A percentile compares a stretch with the other conserved stretches of the same genome.
phyloP scores from a whole-genome alignment of 92 coral and sea anemone genomes.

The Heteractis magnifica region DNA sequence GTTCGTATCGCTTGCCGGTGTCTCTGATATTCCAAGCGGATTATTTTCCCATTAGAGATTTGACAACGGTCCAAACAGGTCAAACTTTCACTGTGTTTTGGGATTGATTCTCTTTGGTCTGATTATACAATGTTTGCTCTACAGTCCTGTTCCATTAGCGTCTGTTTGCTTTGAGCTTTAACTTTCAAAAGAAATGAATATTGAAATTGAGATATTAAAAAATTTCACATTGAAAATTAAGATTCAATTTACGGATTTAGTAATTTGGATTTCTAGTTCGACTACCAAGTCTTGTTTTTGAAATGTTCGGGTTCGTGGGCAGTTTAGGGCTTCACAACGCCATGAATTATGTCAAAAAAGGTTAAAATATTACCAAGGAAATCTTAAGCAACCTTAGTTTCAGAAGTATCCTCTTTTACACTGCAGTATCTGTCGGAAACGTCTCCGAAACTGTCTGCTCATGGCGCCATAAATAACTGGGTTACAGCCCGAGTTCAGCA shows the following conservation, averaged over 20 bases:
- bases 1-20: not conserved
- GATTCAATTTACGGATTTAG: no score
- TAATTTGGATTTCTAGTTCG: not conserved
- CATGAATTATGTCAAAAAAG: not conserved
- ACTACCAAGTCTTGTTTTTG: no score
- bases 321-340: no score
- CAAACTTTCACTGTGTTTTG: not conserved
- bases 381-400: not conserved
- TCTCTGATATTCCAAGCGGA: not conserved
- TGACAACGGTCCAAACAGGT: not conserved
- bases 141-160: not conserved
- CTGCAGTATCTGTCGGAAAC: slow-evolving; percentile 74
- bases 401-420: slow-evolving; percentile 73
- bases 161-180: not conserved
- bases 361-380: not conserved
- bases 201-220: not conserved
- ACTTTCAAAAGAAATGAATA: slow-evolving; percentile 5
- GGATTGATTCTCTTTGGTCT: not conserved
- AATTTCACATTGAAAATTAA: not conserved
- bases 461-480: slow-evolving; percentile 86
- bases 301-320: no score
- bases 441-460: slow-evolving; percentile 78
- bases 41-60: not conserved
- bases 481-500: slow-evolving; percentile 87
- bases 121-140: not conserved